Evolutionary conservation across 2,888 invertebrate genomes (phyloP), one percentile per base, ranked within the genome.

Genomic region (Amaurobius ferox): DNA sequence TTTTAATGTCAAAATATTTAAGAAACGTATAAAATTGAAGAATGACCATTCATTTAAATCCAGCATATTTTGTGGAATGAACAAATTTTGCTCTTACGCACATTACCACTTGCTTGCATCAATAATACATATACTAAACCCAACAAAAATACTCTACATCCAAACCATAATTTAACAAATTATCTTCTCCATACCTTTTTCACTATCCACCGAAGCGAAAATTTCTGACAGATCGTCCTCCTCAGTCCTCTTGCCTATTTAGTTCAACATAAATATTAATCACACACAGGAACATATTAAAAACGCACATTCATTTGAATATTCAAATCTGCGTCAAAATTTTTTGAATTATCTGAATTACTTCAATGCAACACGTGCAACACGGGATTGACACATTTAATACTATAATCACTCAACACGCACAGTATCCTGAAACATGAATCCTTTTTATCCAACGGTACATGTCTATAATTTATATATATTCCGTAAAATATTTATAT

Each of bases 401-500:
- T 35, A 7, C 35, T 35, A 35, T n/a, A 9, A 35, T 35, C 35
- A 35, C 35, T 35, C 9, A 55, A 55, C 55, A 55, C 55, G 16
- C 55, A 55, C 55, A 55, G 5, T 55, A 55, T 55, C 55, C 55
- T 3, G 19, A 23, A 55, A 55, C 23, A 55, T 23, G 23, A 55
- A n/a, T 55, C 23, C 55, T 11, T 55, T 16, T 55, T 55, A 55
- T 55, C 55, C 55, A 55, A 55, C 23, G 55, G 55, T 55, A 23
- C 55, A 55, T 55, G 23, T 55, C 55, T 55, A 55, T 55, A 44
- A 9, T 44, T 44, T 44, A 16, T 16, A 16, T 55, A 23, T 55
- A 23, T 55, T 55, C 55, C 55, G 55, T 55, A 55, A 55, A 55
- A 55, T 55, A 55, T 55, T 44, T 55, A 55, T 23, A 55, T 23